Conservation (phyloP, 2,888 invertebrate species). For the Thereva unica region DNA sequence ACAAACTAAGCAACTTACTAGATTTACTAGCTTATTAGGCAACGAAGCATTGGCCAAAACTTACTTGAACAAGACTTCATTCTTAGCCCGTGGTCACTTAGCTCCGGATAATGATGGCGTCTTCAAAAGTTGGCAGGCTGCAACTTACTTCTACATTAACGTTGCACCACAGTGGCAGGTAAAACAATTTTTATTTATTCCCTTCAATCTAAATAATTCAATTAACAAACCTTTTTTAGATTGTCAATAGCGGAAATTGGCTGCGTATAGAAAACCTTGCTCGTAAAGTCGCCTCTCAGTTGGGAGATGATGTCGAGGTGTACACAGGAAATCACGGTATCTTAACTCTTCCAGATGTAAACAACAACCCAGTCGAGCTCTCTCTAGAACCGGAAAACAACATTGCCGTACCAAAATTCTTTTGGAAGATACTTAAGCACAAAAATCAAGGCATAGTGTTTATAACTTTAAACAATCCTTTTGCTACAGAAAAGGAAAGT, state of each 20-base stretch:
- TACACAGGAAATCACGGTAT: slow-evolving; percentile 58
- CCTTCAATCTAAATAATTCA: neutral
- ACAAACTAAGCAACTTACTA: too few relatives aligned
- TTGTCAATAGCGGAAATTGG: slow-evolving; percentile 60
- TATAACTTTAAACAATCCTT: slow-evolving; percentile 59
- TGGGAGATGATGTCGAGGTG: slow-evolving; percentile 52
- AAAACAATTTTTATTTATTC: neutral
- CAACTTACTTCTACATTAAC: slow-evolving; percentile 60
- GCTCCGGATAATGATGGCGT: slow-evolving; percentile 60
- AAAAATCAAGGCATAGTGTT: slow-evolving; percentile 56
- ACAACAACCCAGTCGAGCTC: slow-evolving; percentile 46
- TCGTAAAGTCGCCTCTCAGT: slow-evolving; percentile 51
- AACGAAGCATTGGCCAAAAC: too few relatives aligned
- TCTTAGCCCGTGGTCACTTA: slow-evolving; percentile 58
- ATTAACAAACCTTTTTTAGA: slow-evolving; percentile 21
- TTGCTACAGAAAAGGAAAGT: slow-evolving; percentile 47
- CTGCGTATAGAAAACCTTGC: slow-evolving; percentile 54
- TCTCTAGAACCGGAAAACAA: slow-evolving; percentile 52
- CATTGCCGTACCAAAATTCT: slow-evolving; percentile 57
- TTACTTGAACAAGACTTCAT: slow-evolving; percentile 51
- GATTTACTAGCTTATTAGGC: too few relatives aligned
- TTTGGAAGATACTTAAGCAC: slow-evolving; percentile 59
- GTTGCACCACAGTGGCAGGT: slow-evolving; percentile 60
- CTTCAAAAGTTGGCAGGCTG: slow-evolving; percentile 55
- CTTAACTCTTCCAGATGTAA: slow-evolving; percentile 51